These are phyloP conservation scores for Drosophila serrata DNA, from an alignment of 1,140 invertebrate genomes.

Conservation along the genomic window DNA sequence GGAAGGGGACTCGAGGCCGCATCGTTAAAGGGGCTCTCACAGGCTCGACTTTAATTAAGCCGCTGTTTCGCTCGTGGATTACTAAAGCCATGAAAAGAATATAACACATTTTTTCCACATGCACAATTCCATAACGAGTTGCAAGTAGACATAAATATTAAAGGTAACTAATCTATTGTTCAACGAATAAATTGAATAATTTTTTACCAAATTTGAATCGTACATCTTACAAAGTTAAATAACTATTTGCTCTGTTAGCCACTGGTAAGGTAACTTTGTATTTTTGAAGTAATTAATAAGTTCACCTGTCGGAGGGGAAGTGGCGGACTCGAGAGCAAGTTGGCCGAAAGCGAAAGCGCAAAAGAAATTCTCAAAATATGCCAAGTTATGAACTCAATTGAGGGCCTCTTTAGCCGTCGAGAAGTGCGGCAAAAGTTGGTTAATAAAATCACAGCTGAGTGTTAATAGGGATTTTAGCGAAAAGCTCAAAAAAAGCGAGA, in stretches of 20 bases:
- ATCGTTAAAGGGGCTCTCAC: constrained; percentile 18
- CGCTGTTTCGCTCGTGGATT: constrained; percentile 44
- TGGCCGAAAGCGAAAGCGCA: constrained; percentile 32
- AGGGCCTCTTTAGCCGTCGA: constrained; percentile 15
- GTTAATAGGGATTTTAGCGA: constrained; percentile 33
- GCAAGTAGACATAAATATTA: not conserved
- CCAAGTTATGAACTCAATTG: constrained; percentile 55
- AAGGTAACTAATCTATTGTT: no score
- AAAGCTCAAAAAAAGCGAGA: not conserved
- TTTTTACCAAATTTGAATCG: not conserved
- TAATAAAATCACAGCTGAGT: constrained; percentile 59
- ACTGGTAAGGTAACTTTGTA: constrained; percentile 63
- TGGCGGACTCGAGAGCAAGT: constrained; percentile 24
- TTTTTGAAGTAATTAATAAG: constrained; percentile 72
- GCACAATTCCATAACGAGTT: constrained; percentile 30
- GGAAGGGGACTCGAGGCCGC: not conserved
- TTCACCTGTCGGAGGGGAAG: constrained; percentile 19
- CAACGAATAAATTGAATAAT: not conserved
- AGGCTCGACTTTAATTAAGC: constrained; percentile 70
- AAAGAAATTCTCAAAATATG: constrained; percentile 43
- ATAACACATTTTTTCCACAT: constrained; percentile 59
- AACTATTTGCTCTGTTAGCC: constrained; percentile 30
- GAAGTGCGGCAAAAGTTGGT: constrained; percentile 50
- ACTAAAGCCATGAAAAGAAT: constrained; percentile 48
- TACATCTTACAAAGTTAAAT: not conserved